phyloP scores from a whole-genome alignment of 1,140 invertebrate genomes.

The Drosophila nebulosa region DNA sequence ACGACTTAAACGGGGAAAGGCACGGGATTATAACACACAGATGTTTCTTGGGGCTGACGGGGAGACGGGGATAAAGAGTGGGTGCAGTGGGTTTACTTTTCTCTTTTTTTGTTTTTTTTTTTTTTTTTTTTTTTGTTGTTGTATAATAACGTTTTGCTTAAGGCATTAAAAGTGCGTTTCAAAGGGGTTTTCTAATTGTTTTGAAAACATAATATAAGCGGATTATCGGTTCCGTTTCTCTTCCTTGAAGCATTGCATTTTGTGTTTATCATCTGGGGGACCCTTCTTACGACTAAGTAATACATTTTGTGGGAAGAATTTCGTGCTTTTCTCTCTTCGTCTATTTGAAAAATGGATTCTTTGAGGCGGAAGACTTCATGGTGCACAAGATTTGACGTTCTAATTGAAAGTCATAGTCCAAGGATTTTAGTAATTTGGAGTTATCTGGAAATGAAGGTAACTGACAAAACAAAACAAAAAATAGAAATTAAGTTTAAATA shows the following conservation, averaged over 20 bases:
- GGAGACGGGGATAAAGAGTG: not conserved
- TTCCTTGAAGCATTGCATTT: not conserved
- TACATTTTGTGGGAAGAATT: not conserved
- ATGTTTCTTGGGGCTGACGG: not conserved
- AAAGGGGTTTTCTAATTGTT: no score
- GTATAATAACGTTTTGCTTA: not conserved
- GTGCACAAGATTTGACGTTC: slow-evolving; percentile 80
- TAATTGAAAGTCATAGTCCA: slow-evolving; percentile 80
- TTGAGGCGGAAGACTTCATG: slow-evolving; percentile 79
- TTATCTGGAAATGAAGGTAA: slow-evolving; percentile 67
- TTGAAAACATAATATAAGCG: not conserved
- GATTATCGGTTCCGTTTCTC: not conserved
- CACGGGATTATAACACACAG: not conserved
- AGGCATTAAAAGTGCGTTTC: not conserved
- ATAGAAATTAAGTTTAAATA: not conserved
- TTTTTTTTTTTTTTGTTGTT: no score
- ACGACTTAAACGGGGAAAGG: not conserved
- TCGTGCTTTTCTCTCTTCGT: not conserved
- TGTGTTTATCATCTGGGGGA: not conserved
- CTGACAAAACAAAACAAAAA: slow-evolving; percentile 24
- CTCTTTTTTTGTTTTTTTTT: no score
- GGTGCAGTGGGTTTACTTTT: not conserved
- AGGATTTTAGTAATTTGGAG: slow-evolving; percentile 47
- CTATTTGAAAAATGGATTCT: slow-evolving; percentile 80
- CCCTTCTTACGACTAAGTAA: not conserved